Percentiles rank a stretch among this genome's conserved stretches.
Conservation (phyloP, 1,140 invertebrate genomes). For the Orchestia grillus region DNA sequence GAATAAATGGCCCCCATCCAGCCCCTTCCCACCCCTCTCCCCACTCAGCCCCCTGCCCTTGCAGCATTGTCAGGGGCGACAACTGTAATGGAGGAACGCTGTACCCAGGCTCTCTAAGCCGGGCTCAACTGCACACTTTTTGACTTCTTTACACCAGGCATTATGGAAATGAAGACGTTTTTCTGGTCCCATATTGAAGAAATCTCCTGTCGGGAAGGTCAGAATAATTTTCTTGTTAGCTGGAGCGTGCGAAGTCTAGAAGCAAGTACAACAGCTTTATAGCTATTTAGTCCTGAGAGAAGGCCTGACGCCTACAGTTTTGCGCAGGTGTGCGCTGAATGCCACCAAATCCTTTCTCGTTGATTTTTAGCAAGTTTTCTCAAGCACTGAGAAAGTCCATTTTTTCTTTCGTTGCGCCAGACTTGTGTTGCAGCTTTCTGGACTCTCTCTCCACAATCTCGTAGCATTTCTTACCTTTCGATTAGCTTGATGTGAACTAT, state of each 20-base stretch:
- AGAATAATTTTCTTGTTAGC: slow-evolving; percentile 53
- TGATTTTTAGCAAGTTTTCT: neutral
- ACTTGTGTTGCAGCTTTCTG: neutral
- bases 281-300: neutral
- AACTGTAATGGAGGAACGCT: slow-evolving; percentile 53
- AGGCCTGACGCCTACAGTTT: neutral
- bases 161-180: slow-evolving; percentile 55
- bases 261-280: slow-evolving; percentile 19
- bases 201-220: slow-evolving; percentile 47
- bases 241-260: neutral
- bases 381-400: neutral
- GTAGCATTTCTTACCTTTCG: neutral
- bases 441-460: neutral
- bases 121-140: slow-evolving; percentile 55
- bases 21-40: neutral
- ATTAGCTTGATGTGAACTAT: neutral
- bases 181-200: slow-evolving; percentile 50
- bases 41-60: neutral
- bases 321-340: neutral
- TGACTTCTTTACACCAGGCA: slow-evolving; percentile 55
- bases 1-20: slow-evolving; percentile 5
- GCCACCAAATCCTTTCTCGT: neutral
- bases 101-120: slow-evolving; percentile 47
- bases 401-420: neutral
- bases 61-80: slow-evolving; percentile 53